phyloP scores from a whole-genome alignment of 1,140 invertebrate species.

The Hyles euphorbiae region DNA sequence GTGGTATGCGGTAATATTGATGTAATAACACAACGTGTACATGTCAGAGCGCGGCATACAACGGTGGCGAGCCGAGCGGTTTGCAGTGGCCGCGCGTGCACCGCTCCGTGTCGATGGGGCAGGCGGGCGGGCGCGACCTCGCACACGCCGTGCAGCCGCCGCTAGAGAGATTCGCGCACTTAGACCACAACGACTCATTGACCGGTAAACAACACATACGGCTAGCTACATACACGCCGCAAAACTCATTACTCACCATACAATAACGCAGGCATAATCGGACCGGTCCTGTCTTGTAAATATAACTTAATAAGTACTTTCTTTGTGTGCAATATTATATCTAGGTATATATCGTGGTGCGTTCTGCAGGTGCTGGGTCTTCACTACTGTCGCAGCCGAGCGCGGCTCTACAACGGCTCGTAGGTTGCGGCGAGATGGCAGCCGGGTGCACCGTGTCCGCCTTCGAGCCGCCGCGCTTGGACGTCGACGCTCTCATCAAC shows the following conservation, averaged over 20 bases:
- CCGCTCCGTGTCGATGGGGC: constrained; percentile 77
- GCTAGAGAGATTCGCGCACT: constrained; percentile 21
- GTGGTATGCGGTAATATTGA: too few species aligned
- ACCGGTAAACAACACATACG: constrained; percentile 27
- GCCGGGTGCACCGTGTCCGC: constrained; percentile 44
- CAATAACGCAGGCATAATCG: too few species aligned
- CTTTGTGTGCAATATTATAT: too few species aligned
- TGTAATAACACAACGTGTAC: too few species aligned
- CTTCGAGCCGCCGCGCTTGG: constrained; percentile 46
- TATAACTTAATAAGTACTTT: too few species aligned
- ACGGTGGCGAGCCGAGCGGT: background rate
- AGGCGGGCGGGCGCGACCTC: constrained; percentile 44
- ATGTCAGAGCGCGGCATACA: too few species aligned
- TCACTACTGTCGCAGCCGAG: constrained; percentile 91
- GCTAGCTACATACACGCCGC: background rate
- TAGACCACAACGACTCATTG: constrained; percentile 35
- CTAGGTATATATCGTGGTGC: too few species aligned
- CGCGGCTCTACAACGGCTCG: constrained; percentile 83
- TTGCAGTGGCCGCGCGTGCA: constrained; percentile 61
- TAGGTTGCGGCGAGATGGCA: constrained; percentile 53
- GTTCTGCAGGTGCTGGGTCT: constrained; percentile 71
- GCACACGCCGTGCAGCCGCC: constrained; percentile 37
- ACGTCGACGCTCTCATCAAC: constrained; percentile 40
- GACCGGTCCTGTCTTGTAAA: too few species aligned
- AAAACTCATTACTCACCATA: too few species aligned